These are phyloP conservation scores for Pseudoips prasinana DNA, from an alignment of 2,888 invertebrate genomes.

Conservation along the genomic window DNA sequence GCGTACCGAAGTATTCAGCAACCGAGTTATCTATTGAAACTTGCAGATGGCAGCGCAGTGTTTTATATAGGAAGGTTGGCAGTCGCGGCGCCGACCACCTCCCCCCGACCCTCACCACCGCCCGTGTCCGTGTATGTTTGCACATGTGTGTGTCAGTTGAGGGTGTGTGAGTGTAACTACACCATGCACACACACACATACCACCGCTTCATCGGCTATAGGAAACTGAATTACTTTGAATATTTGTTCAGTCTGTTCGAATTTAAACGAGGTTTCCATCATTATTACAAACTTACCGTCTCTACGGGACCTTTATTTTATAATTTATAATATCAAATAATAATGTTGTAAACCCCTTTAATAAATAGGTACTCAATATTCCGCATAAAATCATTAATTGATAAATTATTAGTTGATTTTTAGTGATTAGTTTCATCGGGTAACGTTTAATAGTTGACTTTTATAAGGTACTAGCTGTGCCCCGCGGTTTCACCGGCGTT, in stretches of 20 bases:
- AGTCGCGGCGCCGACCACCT: slow-evolving; percentile 45
- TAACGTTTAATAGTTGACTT: too few relatives aligned
- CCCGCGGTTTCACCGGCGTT: too few relatives aligned
- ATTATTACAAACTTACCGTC: too few relatives aligned
- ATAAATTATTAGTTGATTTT: too few relatives aligned
- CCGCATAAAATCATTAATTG: too few relatives aligned
- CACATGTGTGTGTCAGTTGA: slow-evolving; percentile 31
- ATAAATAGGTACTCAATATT: too few relatives aligned
- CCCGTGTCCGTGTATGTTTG: slow-evolving; percentile 25
- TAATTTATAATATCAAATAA: too few relatives aligned
- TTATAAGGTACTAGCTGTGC: too few relatives aligned
- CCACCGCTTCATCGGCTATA: slow-evolving; percentile 31
- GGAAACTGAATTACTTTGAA: slow-evolving; percentile 50
- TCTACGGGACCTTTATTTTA: too few relatives aligned
- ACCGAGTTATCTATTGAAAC: slow-evolving; percentile 80
- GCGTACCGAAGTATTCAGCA: slow-evolving; percentile 69
- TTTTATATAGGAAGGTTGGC: slow-evolving; percentile 73
- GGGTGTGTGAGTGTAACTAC: slow-evolving; percentile 39
- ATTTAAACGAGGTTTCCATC: slow-evolving; percentile 20
- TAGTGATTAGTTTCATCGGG: too few relatives aligned
- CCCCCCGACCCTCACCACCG: slow-evolving; percentile 31
- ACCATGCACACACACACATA: slow-evolving; percentile 46
- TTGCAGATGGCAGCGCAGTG: slow-evolving; percentile 79
- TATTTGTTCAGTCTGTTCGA: slow-evolving; percentile 39
- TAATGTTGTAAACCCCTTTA: too few relatives aligned